Percentiles rank a stretch among this genome's conserved stretches.
Conservation (phyloP, 1,140 invertebrate genomes). For the Chrysoperla carnea region DNA sequence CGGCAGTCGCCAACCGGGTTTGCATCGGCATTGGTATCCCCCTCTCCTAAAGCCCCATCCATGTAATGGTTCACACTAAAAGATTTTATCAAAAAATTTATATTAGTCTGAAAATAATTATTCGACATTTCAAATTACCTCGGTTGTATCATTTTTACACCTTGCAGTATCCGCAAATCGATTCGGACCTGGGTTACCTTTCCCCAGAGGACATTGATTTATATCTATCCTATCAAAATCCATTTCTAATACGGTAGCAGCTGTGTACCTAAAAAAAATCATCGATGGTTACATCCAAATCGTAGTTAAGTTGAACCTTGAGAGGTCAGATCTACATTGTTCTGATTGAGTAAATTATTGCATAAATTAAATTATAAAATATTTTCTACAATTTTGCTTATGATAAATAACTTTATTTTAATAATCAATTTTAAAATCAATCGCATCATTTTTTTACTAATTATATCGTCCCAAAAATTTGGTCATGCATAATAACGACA, state of each 20-base stretch:
- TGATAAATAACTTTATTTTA: no score
- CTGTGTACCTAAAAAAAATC: conserved; percentile 57
- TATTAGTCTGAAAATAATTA: neutral
- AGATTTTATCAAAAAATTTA: conserved; percentile 8
- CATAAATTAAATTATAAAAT: no score
- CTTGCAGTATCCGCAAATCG: conserved; percentile 76
- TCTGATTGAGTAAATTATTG: no score
- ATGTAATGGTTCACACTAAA: conserved; percentile 85
- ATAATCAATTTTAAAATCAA: no score
- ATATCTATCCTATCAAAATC: conserved; percentile 96
- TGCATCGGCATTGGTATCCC: conserved; percentile 89
- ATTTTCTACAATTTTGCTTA: no score
- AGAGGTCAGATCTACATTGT: no score
- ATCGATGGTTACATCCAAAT: no score
- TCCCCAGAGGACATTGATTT: conserved; percentile 84
- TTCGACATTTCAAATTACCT: conserved; percentile 37
- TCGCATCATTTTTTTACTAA: no score
- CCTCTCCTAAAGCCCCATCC: conserved; percentile 91
- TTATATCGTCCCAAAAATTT: no score
- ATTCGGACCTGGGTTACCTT: conserved; percentile 75
- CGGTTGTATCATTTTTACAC: conserved; percentile 86
- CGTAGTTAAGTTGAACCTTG: no score
- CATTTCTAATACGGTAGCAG: conserved; percentile 83
- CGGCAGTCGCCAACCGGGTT: conserved; percentile 76
- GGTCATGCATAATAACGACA: no score